A percentile compares a stretch with the other conserved stretches of the same genome.
phyloP scores from a whole-genome alignment of 2,797 vertebrate genomes.

The Sebastes minor region DNA sequence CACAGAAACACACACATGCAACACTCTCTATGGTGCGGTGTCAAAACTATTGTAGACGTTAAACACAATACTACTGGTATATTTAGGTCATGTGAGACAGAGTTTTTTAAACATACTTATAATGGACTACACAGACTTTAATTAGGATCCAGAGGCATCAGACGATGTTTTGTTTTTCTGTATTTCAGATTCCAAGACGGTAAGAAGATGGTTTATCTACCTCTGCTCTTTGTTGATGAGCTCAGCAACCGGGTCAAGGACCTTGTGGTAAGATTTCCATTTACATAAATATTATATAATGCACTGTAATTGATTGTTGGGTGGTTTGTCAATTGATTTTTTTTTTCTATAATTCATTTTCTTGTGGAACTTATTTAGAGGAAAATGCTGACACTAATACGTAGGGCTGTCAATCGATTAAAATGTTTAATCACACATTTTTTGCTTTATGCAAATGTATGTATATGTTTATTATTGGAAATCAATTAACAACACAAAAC shows the following conservation, averaged over 20 bases:
- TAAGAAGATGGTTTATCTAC: slow-evolving; percentile 94
- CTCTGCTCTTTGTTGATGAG: slow-evolving; percentile 98
- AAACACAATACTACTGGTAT: not conserved
- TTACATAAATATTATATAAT: slow-evolving; percentile 10
- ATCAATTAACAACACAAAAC: no score
- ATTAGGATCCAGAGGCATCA: not conserved
- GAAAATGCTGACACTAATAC: not conserved
- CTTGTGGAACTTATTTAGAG: not conserved
- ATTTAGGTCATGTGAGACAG: not conserved
- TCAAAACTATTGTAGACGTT: not conserved
- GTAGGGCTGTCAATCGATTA: no score
- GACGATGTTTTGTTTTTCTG: not conserved
- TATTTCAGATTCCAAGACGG: slow-evolving; percentile 89
- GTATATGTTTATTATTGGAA: no score
- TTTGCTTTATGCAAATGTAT: no score
- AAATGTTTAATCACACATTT: no score
- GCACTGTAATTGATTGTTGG: not conserved
- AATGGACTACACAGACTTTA: not conserved
- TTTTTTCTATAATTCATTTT: not conserved
- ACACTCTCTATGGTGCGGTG: not conserved
- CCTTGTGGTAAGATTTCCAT: slow-evolving; percentile 66
- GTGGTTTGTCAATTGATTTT: not conserved
- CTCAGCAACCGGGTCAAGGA: slow-evolving; percentile 98
- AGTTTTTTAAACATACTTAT: not conserved
- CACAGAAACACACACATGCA: not conserved